Percentiles rank a stretch among this genome's conserved stretches.
Conservation (phyloP, 2,113 vertebrate species). For the Microtus oregoni region DNA sequence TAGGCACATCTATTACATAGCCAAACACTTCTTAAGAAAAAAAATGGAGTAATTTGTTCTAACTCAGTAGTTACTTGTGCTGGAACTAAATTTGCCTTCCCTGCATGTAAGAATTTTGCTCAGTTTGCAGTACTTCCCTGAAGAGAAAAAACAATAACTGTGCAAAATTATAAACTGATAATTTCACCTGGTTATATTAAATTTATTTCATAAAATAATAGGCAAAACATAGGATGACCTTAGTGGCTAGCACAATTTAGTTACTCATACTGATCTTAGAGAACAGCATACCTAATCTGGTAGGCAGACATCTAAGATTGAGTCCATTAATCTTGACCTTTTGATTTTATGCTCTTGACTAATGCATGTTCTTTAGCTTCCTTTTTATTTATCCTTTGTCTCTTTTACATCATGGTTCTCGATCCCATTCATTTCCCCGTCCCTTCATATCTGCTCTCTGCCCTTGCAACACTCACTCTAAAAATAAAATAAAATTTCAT, state of each 20-base stretch:
- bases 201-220: neutral
- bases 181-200: neutral
- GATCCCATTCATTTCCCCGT: no score
- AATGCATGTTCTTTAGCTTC: neutral
- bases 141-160: neutral
- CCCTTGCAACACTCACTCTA: no score
- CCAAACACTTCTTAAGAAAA: neutral
- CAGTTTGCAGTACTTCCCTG: neutral
- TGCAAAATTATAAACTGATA: neutral
- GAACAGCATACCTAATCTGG: neutral
- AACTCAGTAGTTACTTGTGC: neutral
- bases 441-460: no score
- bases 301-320: neutral
- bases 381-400: no score
- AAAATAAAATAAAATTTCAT: no score
- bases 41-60: neutral
- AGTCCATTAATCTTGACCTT: neutral
- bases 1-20: neutral
- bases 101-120: neutral
- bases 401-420: no score
- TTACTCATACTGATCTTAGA: neutral
- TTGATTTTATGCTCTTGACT: neutral
- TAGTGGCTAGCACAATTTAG: neutral
- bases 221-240: neutral
- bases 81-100: slow-evolving; percentile 14